Evolutionary conservation across 1,140 invertebrate genomes (phyloP).

Genomic region (Magallana ariakensis): DNA sequence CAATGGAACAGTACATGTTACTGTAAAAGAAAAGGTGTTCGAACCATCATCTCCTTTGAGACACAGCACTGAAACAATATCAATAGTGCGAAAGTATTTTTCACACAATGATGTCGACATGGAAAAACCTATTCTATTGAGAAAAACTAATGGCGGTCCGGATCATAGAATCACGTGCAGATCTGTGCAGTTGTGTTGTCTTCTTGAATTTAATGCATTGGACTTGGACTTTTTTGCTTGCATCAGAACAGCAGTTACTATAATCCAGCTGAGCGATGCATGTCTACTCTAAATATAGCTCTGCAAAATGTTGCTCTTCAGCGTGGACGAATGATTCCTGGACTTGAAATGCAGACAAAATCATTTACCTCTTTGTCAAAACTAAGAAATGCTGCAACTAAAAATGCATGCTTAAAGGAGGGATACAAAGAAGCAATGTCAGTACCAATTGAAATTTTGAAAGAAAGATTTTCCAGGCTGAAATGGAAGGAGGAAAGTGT

Average conservation of each 20-base stretch:
- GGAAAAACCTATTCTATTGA: slow-evolving; percentile 10
- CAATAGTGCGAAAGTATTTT: not conserved
- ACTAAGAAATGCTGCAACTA: slow-evolving; percentile 40
- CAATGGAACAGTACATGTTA: slow-evolving; percentile 1
- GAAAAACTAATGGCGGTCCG: slow-evolving; percentile 58
- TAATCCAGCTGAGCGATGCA: slow-evolving; percentile 45
- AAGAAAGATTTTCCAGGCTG: slow-evolving; percentile 31
- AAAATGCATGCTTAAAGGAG: slow-evolving; percentile 43
- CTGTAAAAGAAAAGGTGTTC: slow-evolving; percentile 46
- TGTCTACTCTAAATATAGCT: slow-evolving; percentile 49
- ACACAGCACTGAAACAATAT: slow-evolving; percentile 37
- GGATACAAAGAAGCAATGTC: not conserved
- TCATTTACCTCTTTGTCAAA: slow-evolving; percentile 7
- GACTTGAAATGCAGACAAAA: slow-evolving; percentile 41
- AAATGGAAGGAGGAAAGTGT: slow-evolving; percentile 50
- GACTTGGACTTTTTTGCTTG: slow-evolving; percentile 39
- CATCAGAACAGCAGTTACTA: slow-evolving; percentile 42
- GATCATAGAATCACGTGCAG: slow-evolving; percentile 56
- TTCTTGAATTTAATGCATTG: slow-evolving; percentile 40
- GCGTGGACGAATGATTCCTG: too few relatives aligned
- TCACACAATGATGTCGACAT: not conserved
- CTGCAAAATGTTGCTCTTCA: too few relatives aligned
- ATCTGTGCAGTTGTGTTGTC: slow-evolving; percentile 47
- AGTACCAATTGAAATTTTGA: slow-evolving; percentile 19
- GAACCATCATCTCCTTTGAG: slow-evolving; percentile 47